Percentiles rank a stretch among this genome's conserved stretches.
phyloP scores from a whole-genome alignment of 2,888 invertebrate genomes.

The Lepidochrysops patricia region DNA sequence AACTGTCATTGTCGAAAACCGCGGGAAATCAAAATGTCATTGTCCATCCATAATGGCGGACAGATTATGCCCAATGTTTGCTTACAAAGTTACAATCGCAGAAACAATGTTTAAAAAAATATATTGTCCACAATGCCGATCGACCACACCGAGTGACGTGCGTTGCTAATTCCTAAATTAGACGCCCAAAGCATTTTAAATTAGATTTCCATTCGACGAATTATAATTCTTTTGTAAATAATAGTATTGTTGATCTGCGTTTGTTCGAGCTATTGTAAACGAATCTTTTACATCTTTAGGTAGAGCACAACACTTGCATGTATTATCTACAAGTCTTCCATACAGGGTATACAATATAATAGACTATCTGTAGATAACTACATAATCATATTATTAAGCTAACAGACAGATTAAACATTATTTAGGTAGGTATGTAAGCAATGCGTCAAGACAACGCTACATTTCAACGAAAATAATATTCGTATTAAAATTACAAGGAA shows the following conservation, averaged over 20 bases:
- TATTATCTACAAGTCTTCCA: no score
- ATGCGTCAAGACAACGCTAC: no score
- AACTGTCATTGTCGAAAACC: slow-evolving; percentile 48
- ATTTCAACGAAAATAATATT: background rate
- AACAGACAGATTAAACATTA: no score
- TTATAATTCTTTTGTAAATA: background rate
- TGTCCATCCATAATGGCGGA: slow-evolving; percentile 35
- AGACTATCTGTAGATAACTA: no score
- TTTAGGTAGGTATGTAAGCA: no score
- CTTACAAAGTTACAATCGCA: slow-evolving; percentile 42
- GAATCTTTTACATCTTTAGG: background rate
- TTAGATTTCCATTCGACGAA: slow-evolving; percentile 18
- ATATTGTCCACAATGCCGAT: slow-evolving; percentile 45
- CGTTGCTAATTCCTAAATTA: slow-evolving; percentile 67
- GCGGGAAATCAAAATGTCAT: slow-evolving; percentile 52
- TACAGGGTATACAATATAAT: no score
- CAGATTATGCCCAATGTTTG: slow-evolving; percentile 38
- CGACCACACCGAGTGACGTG: slow-evolving; percentile 61
- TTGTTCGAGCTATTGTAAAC: slow-evolving; percentile 8
- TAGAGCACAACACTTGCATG: background rate
- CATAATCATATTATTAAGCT: no score
- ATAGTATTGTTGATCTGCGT: background rate
- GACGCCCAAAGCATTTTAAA: slow-evolving; percentile 29
- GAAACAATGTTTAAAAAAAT: slow-evolving; percentile 34
- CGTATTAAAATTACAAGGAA: background rate